Evolutionary conservation across 2,797 vertebrate species (phyloP).

Genomic region (Artibeus lituratus): DNA sequence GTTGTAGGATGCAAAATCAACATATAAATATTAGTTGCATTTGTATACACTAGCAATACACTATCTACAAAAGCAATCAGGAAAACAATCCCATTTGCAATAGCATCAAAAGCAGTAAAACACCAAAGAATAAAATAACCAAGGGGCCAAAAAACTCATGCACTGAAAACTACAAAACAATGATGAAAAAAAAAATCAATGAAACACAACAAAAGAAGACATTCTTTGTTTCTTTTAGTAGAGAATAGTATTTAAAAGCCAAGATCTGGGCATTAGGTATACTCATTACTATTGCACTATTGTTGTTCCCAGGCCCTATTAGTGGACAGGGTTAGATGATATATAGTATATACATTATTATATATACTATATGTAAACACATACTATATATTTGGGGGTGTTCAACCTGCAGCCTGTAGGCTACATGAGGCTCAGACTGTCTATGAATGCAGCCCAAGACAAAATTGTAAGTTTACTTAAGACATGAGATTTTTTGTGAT

Average conservation of each 20-base stretch:
- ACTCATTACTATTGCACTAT: neutral
- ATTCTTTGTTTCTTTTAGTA: neutral
- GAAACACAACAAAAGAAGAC: neutral
- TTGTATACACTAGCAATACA: no score
- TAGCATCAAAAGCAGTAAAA: neutral
- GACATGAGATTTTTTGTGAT: no score
- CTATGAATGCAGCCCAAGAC: no score
- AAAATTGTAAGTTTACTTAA: no score
- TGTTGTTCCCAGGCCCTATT: neutral
- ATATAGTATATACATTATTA: neutral
- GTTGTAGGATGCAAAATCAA: neutral
- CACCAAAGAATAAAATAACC: neutral
- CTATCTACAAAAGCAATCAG: no score
- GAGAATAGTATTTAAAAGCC: neutral
- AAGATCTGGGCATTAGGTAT: neutral
- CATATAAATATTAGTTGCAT: no score
- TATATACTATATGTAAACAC: no score
- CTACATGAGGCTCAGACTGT: no score
- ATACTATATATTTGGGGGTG: no score
- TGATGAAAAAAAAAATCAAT: neutral
- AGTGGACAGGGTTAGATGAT: neutral
- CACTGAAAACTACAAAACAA: neutral
- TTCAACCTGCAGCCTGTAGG: no score
- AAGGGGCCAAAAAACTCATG: neutral
- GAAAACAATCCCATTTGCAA: neutral